Evolutionary conservation across 2,888 invertebrate genomes (phyloP), one percentile per base, ranked within the genome.

Genomic region (Polyommatus iphigenia): DNA sequence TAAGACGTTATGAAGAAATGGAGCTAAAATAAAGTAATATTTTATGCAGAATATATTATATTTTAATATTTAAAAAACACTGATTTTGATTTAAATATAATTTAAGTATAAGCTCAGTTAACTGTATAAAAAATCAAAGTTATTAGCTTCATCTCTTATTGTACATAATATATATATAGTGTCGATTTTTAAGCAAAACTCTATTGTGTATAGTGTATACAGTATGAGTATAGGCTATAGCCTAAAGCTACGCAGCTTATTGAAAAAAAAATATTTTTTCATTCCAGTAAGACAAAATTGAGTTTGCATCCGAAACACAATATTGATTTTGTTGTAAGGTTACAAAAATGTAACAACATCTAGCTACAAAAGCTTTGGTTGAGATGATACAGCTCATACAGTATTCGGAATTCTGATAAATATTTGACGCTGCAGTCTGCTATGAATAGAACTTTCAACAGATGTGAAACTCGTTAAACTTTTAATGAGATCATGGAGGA

Each of bases 381-480:
- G 24, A 10, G 62, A 29, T 67, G 67, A 67, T 18, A 32, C 18
- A 67, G 29, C 29, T 67, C 29, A 67, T 32, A 67, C 29, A 32
- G 67, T 18, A 32, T 67, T 67, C 62, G 36, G 18, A 36, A 59
- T 71, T 71, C 36, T 72, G 36, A 72, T 72, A 41, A 72, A 36
- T 72, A 67, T 41, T 72, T 41, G 72, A 72, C 41, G 72, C 10
- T 41, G 72, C 72, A 41, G n/a, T 41, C 72, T 6, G 24, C 50
- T 75, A 73, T 75, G 29, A 75, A 54, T 75, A 75, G 54, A 75
- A 50, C 29, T 75, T 75, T 50, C 24, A 18, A 29, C 54, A 75
- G 24, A 75, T 75, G 75, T 75, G 75, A 75, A 75, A 54, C 50
- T 75, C 75, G 75, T 75, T 54, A 75, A 75, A 18, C 50, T 75